Evolutionary conservation across 2,888 invertebrate genomes (phyloP).

Genomic region (Magallana nippona): DNA sequence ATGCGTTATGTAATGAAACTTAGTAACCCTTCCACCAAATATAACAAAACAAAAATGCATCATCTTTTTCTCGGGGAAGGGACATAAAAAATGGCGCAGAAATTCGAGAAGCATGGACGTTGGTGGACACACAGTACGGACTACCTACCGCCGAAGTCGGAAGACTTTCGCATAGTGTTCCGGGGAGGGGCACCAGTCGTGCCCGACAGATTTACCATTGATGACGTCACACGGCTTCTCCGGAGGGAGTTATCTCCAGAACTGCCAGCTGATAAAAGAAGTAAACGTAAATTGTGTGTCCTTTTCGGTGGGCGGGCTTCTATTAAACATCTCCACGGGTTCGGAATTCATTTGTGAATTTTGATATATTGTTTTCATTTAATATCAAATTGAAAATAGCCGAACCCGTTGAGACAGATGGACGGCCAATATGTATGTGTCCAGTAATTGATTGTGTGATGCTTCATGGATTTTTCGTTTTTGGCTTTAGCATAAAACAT

Average conservation of each 20-base stretch:
- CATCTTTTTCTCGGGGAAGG: neutral
- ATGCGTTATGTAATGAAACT: slow-evolving; percentile 10
- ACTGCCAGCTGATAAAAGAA: slow-evolving; percentile 67
- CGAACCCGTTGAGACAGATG: neutral
- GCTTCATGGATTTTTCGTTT: neutral
- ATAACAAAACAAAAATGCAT: neutral
- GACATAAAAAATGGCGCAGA: slow-evolving; percentile 23
- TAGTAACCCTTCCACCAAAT: slow-evolving; percentile 22
- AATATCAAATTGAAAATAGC: neutral
- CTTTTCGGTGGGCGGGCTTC: neutral
- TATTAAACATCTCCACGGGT: neutral
- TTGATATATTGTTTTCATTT: neutral
- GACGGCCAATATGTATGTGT: neutral
- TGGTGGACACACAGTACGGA: slow-evolving; percentile 10
- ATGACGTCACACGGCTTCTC: slow-evolving; percentile 70
- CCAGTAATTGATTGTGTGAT: slow-evolving; percentile 10
- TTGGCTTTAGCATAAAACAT: neutral
- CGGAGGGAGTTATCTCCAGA: slow-evolving; percentile 71
- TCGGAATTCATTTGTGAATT: neutral
- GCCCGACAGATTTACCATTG: slow-evolving; percentile 74
- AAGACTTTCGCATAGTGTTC: slow-evolving; percentile 66
- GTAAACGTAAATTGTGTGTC: slow-evolving; percentile 33
- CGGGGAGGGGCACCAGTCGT: slow-evolving; percentile 61
- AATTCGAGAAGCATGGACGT: slow-evolving; percentile 21
- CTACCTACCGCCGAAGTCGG: slow-evolving; percentile 71